A percentile compares a stretch with the other conserved stretches of the same genome.
phyloP scores from a whole-genome alignment of 2,113 vertebrate genomes.

The Alosa alosa region DNA sequence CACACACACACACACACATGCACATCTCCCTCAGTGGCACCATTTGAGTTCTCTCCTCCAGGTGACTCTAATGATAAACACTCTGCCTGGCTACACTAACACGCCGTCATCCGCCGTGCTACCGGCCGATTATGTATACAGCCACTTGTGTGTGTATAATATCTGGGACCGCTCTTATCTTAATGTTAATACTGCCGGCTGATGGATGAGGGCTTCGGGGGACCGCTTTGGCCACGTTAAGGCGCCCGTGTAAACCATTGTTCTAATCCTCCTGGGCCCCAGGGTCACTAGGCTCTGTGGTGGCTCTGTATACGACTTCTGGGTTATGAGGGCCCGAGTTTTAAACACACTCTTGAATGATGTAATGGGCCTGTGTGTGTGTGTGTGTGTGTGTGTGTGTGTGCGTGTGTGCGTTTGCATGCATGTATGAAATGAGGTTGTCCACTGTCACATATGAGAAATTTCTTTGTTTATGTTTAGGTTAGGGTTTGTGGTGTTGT shows the following conservation, averaged over 20 bases:
- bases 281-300: slow-evolving; percentile 55
- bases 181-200: slow-evolving; percentile 71
- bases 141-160: slow-evolving; percentile 75
- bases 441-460: no score
- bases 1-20: background rate
- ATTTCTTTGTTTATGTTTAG: no score
- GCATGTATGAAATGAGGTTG: background rate
- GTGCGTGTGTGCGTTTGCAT: background rate
- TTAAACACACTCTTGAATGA: background rate
- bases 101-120: slow-evolving; percentile 58
- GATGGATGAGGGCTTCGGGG: slow-evolving; percentile 60
- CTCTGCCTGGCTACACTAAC: slow-evolving; percentile 55
- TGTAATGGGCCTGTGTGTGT: background rate
- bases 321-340: slow-evolving; percentile 51
- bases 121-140: slow-evolving; percentile 66
- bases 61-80: slow-evolving; percentile 69
- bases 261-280: slow-evolving; percentile 62
- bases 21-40: background rate
- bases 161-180: slow-evolving; percentile 73
- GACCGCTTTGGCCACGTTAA: slow-evolving; percentile 63
- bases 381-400: slow-evolving; percentile 36
- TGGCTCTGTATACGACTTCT: slow-evolving; percentile 47
- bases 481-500: no score
- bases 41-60: slow-evolving; percentile 27
- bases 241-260: slow-evolving; percentile 62